Evolutionary conservation across 2,888 invertebrate genomes (phyloP).

Genomic region (Reticulitermes lucifugus): DNA sequence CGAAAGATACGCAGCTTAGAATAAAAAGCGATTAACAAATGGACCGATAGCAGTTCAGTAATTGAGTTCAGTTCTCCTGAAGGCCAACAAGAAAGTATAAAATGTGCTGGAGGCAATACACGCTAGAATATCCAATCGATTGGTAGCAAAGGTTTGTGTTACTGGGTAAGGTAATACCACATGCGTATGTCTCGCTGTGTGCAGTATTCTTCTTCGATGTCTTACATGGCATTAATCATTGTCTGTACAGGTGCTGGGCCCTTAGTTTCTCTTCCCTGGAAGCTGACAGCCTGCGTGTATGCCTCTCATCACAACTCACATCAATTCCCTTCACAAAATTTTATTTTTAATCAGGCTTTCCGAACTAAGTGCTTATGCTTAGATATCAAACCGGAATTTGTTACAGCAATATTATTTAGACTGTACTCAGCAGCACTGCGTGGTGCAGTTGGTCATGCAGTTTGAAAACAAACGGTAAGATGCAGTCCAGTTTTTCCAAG

Average conservation of each 20-base stretch:
- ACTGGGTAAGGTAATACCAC: not conserved
- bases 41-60: conserved; percentile 19
- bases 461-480: too few species aligned
- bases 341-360: too few species aligned
- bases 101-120: not conserved
- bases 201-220: not conserved
- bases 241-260: not conserved
- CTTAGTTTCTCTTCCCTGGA: not conserved
- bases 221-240: not conserved
- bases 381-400: too few species aligned
- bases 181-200: not conserved
- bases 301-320: not conserved
- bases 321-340: not conserved
- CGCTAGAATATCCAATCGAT: not conserved
- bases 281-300: not conserved
- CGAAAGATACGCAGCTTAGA: not conserved
- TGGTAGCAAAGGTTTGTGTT: not conserved
- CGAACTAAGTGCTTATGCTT: too few species aligned
- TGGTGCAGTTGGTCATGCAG: too few species aligned
- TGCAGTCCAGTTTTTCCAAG: too few species aligned
- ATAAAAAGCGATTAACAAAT: not conserved
- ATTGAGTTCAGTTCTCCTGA: conserved; percentile 27
- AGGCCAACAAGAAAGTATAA: conserved; percentile 10
- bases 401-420: too few species aligned
- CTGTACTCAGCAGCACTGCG: too few species aligned